phyloP scores from a whole-genome alignment of 2,888 invertebrate genomes.

The Erannis defoliaria region DNA sequence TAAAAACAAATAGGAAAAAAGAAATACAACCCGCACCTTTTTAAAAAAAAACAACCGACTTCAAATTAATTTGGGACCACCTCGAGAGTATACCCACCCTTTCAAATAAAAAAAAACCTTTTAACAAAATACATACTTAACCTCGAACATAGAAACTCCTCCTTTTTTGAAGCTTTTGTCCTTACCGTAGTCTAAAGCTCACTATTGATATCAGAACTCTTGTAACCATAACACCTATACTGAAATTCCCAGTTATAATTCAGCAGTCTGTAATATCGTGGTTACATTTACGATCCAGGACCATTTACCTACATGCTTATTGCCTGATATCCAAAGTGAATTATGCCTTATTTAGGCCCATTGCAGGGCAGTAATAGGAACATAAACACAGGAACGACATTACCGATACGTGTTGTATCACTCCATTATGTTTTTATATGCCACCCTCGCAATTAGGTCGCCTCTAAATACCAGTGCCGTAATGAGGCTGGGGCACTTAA shows the following conservation, averaged over 20 bases:
- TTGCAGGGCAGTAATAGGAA: conserved; percentile 32
- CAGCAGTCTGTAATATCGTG: conserved; percentile 2
- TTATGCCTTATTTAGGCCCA: conserved; percentile 22
- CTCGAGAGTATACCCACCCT: too few relatives aligned
- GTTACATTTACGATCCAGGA: conserved; percentile 1
- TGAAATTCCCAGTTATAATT: background rate
- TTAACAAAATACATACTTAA: too few relatives aligned
- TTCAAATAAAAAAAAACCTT: too few relatives aligned
- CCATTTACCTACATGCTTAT: conserved; percentile 5
- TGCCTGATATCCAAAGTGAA: conserved; percentile 6
- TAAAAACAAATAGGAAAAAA: too few relatives aligned
- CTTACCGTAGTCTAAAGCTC: too few relatives aligned
- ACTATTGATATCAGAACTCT: too few relatives aligned
- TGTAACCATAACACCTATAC: too few relatives aligned
- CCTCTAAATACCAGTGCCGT: background rate
- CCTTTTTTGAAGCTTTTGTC: too few relatives aligned
- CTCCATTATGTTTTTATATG: conserved; percentile 35
- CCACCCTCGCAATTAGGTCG: conserved; percentile 28
- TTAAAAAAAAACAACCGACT: too few relatives aligned
- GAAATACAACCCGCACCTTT: too few relatives aligned
- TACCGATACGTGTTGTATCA: conserved; percentile 40
- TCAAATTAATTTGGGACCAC: too few relatives aligned
- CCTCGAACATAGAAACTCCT: too few relatives aligned
- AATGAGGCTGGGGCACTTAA: background rate
- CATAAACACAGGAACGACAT: conserved; percentile 44